A percentile compares a stretch with the other conserved stretches of the same genome.
These are phyloP conservation scores for Tenthredo mesomela DNA, from an alignment of 2,888 invertebrate species.

Conservation along the genomic window DNA sequence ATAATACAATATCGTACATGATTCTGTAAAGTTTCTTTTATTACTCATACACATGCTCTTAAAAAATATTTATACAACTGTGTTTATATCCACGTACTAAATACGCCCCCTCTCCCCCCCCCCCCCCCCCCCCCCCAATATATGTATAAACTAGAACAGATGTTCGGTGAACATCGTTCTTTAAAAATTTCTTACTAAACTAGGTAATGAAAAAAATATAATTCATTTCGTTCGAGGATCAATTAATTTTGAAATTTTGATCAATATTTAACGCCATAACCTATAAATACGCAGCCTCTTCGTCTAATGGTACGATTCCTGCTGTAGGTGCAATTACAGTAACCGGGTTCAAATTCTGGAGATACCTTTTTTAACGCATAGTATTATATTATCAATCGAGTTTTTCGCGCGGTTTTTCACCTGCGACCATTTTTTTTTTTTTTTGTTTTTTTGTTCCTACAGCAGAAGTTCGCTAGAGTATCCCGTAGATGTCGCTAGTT, in stretches of 20 bases:
- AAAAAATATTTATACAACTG: not conserved
- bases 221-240: not conserved
- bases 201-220: not conserved
- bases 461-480: not conserved
- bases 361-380: constrained; percentile 73
- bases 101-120: too few species aligned
- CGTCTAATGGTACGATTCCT: too few species aligned
- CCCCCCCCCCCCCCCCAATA: too few species aligned
- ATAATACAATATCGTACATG: not conserved
- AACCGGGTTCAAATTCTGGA: constrained; percentile 80
- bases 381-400: not conserved
- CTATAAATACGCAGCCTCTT: too few species aligned
- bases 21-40: not conserved
- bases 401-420: not conserved
- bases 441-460: too few species aligned
- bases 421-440: not conserved
- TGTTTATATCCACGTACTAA: not conserved
- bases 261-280: too few species aligned
- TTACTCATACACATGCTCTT: not conserved
- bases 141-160: not conserved
- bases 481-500: not conserved
- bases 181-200: not conserved
- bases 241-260: not conserved
- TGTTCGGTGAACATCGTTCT: not conserved
- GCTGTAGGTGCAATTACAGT: too few species aligned